Percentiles rank a stretch among this genome's conserved stretches.
Conservation (phyloP, 2,797 vertebrate genomes). For the Coccyzus lansbergi region DNA sequence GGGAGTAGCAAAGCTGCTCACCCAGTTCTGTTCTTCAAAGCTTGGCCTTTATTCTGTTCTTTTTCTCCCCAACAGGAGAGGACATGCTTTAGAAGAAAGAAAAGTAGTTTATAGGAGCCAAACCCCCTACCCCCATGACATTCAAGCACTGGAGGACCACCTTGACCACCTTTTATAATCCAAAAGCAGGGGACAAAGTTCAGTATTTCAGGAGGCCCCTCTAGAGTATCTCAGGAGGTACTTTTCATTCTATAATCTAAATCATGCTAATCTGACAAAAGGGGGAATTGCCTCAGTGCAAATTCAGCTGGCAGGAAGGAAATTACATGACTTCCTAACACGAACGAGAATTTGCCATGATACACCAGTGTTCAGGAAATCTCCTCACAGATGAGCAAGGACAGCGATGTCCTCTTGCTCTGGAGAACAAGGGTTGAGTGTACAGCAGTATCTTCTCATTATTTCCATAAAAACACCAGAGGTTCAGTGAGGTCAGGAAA, state of each 20-base stretch:
- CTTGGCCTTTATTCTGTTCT: background rate
- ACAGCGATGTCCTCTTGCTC: background rate
- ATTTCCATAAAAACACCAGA: background rate
- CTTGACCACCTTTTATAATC: rapidly evolving
- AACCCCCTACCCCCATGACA: background rate
- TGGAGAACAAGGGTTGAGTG: background rate
- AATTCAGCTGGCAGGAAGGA: slow-evolving; percentile 2
- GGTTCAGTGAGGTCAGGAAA: background rate
- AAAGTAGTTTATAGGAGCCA: background rate
- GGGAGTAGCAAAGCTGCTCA: background rate
- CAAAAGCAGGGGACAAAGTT: background rate
- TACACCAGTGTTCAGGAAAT: background rate
- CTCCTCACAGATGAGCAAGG: background rate
- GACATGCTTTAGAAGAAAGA: background rate
- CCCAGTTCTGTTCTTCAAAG: background rate
- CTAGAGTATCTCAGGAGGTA: background rate
- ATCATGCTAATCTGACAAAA: background rate
- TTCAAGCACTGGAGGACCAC: background rate
- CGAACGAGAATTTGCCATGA: background rate
- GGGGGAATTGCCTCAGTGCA: background rate
- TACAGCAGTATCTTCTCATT: rapidly evolving
- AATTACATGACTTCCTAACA: background rate
- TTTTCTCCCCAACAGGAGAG: background rate
- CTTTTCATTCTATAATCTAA: background rate
- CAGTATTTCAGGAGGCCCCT: background rate